Conservation (phyloP, 2,113 vertebrate genomes). For the Tretioscincus oriximinensis region DNA sequence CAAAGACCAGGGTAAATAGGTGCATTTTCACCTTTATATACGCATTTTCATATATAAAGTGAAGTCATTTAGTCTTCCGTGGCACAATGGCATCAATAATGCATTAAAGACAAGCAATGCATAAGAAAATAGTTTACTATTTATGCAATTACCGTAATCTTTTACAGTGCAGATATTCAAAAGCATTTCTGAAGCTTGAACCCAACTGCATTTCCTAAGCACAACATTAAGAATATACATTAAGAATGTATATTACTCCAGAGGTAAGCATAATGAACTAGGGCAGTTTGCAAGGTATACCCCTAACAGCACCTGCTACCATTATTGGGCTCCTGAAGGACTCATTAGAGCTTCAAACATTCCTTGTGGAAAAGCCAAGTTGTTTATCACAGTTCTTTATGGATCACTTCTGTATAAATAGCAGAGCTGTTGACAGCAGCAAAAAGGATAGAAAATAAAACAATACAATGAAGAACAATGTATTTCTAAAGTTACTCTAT, state of each 20-base stretch:
- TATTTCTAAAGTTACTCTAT: neutral
- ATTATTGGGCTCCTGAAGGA: neutral
- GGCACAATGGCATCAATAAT: neutral
- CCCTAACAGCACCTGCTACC: neutral
- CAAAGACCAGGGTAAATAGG: no score
- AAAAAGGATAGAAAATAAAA: no score
- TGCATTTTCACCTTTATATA: no score
- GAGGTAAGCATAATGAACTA: neutral
- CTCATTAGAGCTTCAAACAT: neutral
- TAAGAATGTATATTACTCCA: neutral
- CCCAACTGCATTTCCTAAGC: neutral
- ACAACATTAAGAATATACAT: neutral
- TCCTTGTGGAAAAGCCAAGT: neutral
- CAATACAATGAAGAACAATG: no score
- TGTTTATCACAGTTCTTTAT: neutral
- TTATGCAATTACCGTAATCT: neutral
- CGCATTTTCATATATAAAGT: no score
- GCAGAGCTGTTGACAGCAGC: no score
- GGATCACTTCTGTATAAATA: no score
- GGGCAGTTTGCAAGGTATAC: neutral
- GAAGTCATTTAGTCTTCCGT: neutral
- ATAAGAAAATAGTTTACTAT: neutral
- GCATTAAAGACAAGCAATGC: accelerated
- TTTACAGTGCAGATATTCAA: neutral
- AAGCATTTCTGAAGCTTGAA: neutral